Conservation (phyloP, 2,888 invertebrate species). For the Craniophora ligustri region DNA sequence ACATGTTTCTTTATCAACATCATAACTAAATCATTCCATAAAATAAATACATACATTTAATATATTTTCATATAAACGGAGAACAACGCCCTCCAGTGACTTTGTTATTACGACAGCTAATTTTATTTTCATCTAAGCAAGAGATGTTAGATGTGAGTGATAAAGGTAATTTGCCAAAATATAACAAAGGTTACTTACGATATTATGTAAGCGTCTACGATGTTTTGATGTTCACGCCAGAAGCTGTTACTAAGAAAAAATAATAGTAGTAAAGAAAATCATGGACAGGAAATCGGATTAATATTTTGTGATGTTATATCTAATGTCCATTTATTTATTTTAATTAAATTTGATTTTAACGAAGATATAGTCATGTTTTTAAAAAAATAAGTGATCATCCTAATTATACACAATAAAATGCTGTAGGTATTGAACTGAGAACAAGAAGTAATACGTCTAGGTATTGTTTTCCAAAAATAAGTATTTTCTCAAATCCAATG, state of each 20-base stretch:
- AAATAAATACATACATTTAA: not conserved
- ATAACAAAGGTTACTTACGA: constrained; percentile 15
- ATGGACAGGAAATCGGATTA: constrained; percentile 24
- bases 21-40: not conserved
- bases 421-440: too few species aligned
- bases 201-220: constrained; percentile 22
- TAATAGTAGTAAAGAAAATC: constrained; percentile 23
- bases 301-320: constrained; percentile 25
- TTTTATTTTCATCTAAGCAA: not conserved
- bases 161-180: constrained; percentile 21
- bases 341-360: too few species aligned
- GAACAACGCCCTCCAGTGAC: not conserved
- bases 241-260: constrained; percentile 26
- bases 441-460: not conserved
- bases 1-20: not conserved
- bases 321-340: constrained; percentile 27
- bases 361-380: too few species aligned
- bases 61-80: not conserved
- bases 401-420: too few species aligned
- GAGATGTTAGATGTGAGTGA: not conserved
- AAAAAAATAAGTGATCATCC: too few species aligned
- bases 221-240: too few species aligned
- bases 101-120: constrained; percentile 1
- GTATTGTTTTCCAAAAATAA: not conserved
- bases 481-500: too few species aligned